Percentiles rank a stretch among this genome's conserved stretches.
Conservation (phyloP, 2,888 invertebrate genomes). For the Blastobasis adustella region DNA sequence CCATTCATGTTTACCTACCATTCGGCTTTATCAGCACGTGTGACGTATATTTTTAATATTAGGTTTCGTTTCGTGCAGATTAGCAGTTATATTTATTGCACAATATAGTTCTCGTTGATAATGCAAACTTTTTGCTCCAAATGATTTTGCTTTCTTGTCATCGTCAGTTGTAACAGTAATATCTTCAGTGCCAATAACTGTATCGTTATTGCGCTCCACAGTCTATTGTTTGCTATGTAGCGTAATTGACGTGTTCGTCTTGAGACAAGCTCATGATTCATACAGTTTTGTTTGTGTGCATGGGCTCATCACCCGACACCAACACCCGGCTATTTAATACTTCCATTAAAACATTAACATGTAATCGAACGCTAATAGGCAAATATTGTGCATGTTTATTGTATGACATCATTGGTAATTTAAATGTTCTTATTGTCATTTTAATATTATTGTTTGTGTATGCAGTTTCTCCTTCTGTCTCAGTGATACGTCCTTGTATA, state of each 20-base stretch:
- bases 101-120: slow-evolving; percentile 4
- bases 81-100: neutral
- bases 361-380: neutral
- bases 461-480: too few species aligned
- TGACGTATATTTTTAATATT: slow-evolving; percentile 7
- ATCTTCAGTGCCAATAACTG: slow-evolving; percentile 11
- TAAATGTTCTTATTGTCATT: neutral
- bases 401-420: neutral
- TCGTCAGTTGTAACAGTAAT: slow-evolving; percentile 6
- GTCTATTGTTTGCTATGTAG: slow-evolving; percentile 11
- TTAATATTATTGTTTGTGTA: neutral
- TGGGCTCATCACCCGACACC: neutral
- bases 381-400: neutral
- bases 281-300: slow-evolving; percentile 9
- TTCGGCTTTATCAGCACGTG: slow-evolving; percentile 26
- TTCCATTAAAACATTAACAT: neutral
- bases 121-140: slow-evolving; percentile 5
- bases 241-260: slow-evolving; percentile 11
- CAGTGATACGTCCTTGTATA: too few species aligned
- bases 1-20: slow-evolving; percentile 31
- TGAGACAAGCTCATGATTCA: slow-evolving; percentile 12
- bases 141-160: neutral
- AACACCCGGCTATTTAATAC: slow-evolving; percentile 6
- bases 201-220: slow-evolving; percentile 8
- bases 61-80: slow-evolving; percentile 4